phyloP scores from a whole-genome alignment of 2,888 invertebrate genomes.

The Catocala fraxini region DNA sequence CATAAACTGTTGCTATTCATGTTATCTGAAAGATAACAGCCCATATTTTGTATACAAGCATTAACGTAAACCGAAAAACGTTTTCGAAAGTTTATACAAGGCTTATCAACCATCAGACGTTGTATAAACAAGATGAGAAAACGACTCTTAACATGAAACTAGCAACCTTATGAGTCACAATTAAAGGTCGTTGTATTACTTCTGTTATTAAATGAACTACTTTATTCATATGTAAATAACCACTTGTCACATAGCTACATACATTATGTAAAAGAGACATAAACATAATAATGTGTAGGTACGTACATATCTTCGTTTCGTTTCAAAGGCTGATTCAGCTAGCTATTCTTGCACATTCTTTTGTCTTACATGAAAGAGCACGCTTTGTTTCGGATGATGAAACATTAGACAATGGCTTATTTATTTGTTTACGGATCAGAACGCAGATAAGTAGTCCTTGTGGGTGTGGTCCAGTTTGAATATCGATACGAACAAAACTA shows the following conservation, averaged over 20 bases:
- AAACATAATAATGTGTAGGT: neutral
- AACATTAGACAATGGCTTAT: constrained; percentile 72
- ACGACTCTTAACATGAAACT: constrained; percentile 28
- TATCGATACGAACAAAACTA: neutral
- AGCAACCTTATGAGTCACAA: constrained; percentile 31
- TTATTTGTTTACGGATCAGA: constrained; percentile 72
- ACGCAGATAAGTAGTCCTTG: constrained; percentile 52
- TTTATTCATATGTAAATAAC: constrained; percentile 30
- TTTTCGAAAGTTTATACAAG: constrained; percentile 16
- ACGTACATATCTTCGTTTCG: constrained; percentile 7
- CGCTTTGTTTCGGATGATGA: constrained; percentile 70
- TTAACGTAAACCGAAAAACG: constrained; percentile 25
- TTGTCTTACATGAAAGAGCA: constrained; percentile 59
- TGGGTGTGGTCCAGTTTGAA: constrained; percentile 45
- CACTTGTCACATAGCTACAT: constrained; percentile 6
- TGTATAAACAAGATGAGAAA: constrained; percentile 25
- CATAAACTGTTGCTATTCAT: constrained; percentile 21
- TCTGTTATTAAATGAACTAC: constrained; percentile 18
- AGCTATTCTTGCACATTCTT: constrained; percentile 42
- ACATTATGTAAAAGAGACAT: neutral
- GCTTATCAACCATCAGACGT: constrained; percentile 6
- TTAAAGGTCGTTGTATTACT: constrained; percentile 29
- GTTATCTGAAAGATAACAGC: constrained; percentile 32
- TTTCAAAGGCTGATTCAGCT: constrained; percentile 33
- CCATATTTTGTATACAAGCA: constrained; percentile 24